These are phyloP conservation scores for Istiophorus platypterus DNA, from an alignment of 2,113 vertebrate genomes.

Conservation along the genomic window DNA sequence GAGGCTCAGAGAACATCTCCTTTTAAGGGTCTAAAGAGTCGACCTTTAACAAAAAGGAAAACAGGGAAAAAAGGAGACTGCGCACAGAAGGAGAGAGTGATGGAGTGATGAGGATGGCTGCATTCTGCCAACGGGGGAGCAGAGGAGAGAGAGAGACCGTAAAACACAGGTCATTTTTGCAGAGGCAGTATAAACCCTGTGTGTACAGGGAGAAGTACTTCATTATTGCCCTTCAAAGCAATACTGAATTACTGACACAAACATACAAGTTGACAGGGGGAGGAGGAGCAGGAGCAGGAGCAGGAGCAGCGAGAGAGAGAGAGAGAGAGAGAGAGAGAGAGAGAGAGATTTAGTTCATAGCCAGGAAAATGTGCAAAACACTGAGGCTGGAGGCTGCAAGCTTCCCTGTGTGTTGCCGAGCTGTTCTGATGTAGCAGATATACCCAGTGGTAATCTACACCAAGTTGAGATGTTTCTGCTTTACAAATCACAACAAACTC, in stretches of 20 bases:
- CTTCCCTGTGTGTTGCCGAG: conserved; percentile 20
- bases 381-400: conserved; percentile 14
- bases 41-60: conserved; percentile 17
- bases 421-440: background rate
- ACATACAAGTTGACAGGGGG: conserved; percentile 17
- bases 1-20: conserved; percentile 65
- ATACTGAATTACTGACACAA: conserved; percentile 14
- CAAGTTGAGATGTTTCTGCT: conserved; percentile 26
- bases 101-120: conserved; percentile 32
- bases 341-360: conserved; percentile 17
- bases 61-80: conserved; percentile 23
- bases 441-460: conserved; percentile 22
- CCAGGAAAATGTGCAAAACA: conserved; percentile 55
- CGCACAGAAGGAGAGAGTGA: conserved; percentile 31
- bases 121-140: conserved; percentile 18
- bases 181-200: background rate
- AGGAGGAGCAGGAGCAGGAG: background rate
- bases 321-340: too few species aligned
- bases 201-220: background rate
- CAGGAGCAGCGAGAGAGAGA: too few species aligned
- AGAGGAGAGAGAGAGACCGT: conserved; percentile 3
- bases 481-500: conserved; percentile 16
- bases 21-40: conserved; percentile 69
- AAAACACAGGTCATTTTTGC: conserved; percentile 10
- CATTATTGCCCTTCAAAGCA: background rate